Base-by-base conservation (phyloP, 1,140 invertebrate genomes). In the Phymastichus coffea region DNA sequence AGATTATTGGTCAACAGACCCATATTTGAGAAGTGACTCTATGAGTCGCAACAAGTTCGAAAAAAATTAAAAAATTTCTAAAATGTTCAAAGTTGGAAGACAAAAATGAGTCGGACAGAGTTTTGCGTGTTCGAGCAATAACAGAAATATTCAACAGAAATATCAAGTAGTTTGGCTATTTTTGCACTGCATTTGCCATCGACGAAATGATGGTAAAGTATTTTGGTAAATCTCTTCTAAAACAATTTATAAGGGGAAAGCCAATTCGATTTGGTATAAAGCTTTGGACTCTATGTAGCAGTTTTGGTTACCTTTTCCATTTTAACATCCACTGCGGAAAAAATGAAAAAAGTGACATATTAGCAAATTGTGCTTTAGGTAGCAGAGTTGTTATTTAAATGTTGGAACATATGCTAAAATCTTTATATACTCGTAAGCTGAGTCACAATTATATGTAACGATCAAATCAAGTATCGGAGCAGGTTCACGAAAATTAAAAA, bases 161-260 rank as follows among this genome's bases (percentile, higher is more conserved):
- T 40, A 57, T 53, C 28, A 54, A 17, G 10, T 12, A n/a, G 10
- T 59, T 58, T 54, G 53, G 53, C 14, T 51, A n/a, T 52, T 56
- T 62, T 52, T 15, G 14, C 8, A 52, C 61, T 15, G 61, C 55
- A 22, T 33, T 53, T 20, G 47, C 41, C 7, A 28, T 63, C 10
- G 61, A 63, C 48, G 55, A 63, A 49, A 65, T 53, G 59, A 63
- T 54, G 48, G 19, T 51, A n/a, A 51, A 51, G 17, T 51, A 17
- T 25, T 51, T 22, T n/a, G 48, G 48, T 22, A 28, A 33, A 49
- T 26, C 14, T 17, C 4, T 37, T n/a, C 6, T 55, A 10, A 43
- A 54, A 25, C 56, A 59, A 52, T 61, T 56, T 55, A 51, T 63
- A 35, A 44, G 35, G 49, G 14, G 17, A 1, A 62, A 59, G 15